Base-by-base conservation (phyloP, 2,797 vertebrate species). In the Aplochiton taeniatus region DNA sequence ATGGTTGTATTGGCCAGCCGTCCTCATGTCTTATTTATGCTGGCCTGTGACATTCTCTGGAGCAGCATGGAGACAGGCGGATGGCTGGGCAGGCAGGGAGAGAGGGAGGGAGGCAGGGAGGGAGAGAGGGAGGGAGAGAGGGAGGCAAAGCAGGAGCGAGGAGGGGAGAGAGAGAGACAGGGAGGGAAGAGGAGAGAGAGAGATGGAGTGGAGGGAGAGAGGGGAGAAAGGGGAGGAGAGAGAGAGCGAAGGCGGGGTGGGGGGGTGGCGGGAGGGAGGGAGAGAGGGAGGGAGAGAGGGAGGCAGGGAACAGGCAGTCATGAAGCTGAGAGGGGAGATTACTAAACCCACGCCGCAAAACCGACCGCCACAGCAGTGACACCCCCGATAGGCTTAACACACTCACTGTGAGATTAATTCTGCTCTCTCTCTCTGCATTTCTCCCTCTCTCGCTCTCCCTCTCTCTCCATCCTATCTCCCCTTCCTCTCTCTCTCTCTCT, bases 1-100 rank as follows among this genome's bases (percentile, higher is more conserved):
- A 65, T 65, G 74, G 72, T 70, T 31, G 31, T 31, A 31, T 31
- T 31, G 31, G 53, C 70, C 79, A 79, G 72, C 66, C 61, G 58
- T 53, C 62, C 77, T 85, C 76, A 80, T 85, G 70, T 82, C 80
- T 88, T 83, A 88, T 87, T 90, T 70, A 87, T 83, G 77, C 75
- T 51, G 66, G 66, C 76, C 66, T 66, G 78, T 86, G 86, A 86
- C 85, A 86, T 89, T 85, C 86, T 71, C 66, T 66, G 66, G 59
- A 58, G 70, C 75, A 46, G 63, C 46, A 63, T 58, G 61, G 45
- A 50, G 49, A 61, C 70, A 63, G 70, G 58, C 70, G 64, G 61
- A 69, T 62, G 61, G 68, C 63, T 61, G 68, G 61, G 45, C 46
- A 66, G 55, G 48, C 17, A 66, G 60, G n/a, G 58, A 63, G 62